Percentiles rank a stretch among this genome's conserved stretches.
These are phyloP conservation scores for Chondrilla cf. caribensis DNA, from an alignment of 37 sponge, comb jelly and placozoan genomes.

Conservation along the genomic window DNA sequence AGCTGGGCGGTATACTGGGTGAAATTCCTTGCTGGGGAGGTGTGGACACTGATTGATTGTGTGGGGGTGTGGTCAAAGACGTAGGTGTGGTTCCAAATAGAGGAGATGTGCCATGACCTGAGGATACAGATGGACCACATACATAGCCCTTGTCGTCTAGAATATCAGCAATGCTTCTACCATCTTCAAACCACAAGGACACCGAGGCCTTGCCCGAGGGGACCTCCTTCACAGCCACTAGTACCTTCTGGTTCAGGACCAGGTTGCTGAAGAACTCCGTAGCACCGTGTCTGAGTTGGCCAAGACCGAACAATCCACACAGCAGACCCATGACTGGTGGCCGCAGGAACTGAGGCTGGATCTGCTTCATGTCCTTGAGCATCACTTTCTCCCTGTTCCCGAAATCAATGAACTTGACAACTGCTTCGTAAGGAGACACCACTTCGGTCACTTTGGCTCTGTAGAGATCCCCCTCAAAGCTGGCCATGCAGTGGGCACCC, in stretches of 20 bases:
- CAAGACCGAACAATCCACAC: neutral
- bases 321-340: neutral
- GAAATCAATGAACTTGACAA: neutral
- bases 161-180: no score
- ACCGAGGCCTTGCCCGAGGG: neutral
- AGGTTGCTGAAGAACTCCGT: neutral
- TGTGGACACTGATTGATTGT: neutral
- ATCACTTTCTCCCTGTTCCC: neutral
- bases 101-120: no score
- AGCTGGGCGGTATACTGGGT: no score
- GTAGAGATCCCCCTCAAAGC: neutral
- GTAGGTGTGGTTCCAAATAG: no score
- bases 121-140: no score
- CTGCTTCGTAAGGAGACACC: neutral
- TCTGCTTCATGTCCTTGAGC: neutral
- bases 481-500: conserved; percentile 10
- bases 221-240: neutral
- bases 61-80: neutral
- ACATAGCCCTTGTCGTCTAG: no score
- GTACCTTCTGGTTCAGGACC: neutral
- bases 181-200: no score
- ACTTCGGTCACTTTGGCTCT: conserved; percentile 4
- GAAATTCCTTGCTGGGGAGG: neutral
- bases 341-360: neutral
- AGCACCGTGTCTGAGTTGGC: neutral